A percentile compares a stretch with the other conserved stretches of the same genome.
Conservation (phyloP, 2,113 vertebrate species). For the Astur gentilis region DNA sequence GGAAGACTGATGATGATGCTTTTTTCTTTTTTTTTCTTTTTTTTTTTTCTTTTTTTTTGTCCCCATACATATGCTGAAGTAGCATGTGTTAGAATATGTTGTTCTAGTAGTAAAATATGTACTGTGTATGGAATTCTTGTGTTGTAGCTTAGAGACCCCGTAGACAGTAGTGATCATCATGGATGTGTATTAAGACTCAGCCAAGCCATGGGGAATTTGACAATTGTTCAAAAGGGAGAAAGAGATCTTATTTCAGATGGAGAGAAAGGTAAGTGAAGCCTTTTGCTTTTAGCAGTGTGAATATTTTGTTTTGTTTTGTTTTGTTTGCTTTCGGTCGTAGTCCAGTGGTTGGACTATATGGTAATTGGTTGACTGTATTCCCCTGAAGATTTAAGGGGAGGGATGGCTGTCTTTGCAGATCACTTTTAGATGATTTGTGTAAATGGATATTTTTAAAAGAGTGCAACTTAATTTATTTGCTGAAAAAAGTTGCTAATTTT, state of each 20-base stretch:
- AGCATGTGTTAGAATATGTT: not conserved
- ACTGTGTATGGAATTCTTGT: slow-evolving; percentile 48
- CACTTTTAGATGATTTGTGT: not conserved
- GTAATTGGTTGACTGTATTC: not conserved
- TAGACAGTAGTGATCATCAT: slow-evolving; percentile 79
- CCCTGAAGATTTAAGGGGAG: not conserved
- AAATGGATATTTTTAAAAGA: not conserved
- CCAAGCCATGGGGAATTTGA: slow-evolving; percentile 90
- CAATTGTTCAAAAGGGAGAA: slow-evolving; percentile 90
- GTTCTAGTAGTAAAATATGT: not conserved
- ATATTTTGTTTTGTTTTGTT: not conserved
- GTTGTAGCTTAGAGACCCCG: slow-evolving; percentile 80
- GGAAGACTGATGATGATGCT: not conserved
- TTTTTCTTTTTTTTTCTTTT: no score
- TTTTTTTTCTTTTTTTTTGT: not conserved
- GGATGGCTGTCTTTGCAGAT: not conserved
- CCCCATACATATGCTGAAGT: not conserved
- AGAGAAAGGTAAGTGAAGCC: slow-evolving; percentile 79
- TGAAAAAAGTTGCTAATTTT: not conserved
- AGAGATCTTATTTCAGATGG: slow-evolving; percentile 92
- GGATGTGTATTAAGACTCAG: slow-evolving; percentile 85
- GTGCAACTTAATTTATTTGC: not conserved
- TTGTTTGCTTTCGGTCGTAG: not conserved
- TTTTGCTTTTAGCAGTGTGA: not conserved
- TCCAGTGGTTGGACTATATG: not conserved